Evolutionary conservation across 1,140 invertebrate species (phyloP).

Genomic region (Hyphantria cunea): DNA sequence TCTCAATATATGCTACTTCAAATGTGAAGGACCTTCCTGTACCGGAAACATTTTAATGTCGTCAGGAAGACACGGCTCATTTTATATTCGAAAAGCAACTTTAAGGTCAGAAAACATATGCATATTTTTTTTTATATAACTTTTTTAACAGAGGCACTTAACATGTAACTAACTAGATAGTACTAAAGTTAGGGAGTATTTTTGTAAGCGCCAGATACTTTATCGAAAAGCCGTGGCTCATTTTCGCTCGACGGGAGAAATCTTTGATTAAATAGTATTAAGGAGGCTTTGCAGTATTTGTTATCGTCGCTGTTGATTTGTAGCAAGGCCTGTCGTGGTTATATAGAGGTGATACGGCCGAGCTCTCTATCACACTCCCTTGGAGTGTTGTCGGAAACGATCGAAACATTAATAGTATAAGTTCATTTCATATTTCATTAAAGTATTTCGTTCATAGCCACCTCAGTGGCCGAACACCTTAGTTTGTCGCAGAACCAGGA

Average conservation of each 20-base stretch:
- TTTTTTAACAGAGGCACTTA: no score
- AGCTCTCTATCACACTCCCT: conserved; percentile 53
- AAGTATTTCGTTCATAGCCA: conserved; percentile 68
- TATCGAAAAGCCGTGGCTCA: conserved; percentile 23
- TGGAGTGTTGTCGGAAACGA: conserved; percentile 61
- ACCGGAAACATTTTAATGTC: no score
- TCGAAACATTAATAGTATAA: conserved; percentile 52
- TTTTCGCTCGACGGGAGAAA: conserved; percentile 38
- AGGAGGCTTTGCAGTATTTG: conserved; percentile 71
- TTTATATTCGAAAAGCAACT: no score
- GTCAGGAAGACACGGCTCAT: no score
- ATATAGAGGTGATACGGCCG: conserved; percentile 53
- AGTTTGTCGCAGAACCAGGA: conserved; percentile 41
- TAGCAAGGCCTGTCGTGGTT: conserved; percentile 51
- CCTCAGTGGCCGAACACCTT: conserved; percentile 64
- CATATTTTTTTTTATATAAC: no score
- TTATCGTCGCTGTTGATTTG: conserved; percentile 58
- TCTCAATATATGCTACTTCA: no score
- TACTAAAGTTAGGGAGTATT: no score
- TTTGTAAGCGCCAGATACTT: not conserved
- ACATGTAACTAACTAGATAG: no score
- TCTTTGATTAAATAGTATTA: conserved; percentile 72
- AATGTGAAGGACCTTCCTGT: no score
- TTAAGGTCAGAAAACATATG: no score
- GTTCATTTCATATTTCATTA: conserved; percentile 53